Evolutionary conservation across 2,113 vertebrate species (phyloP).

Genomic region (Emydura subglobosa): DNA sequence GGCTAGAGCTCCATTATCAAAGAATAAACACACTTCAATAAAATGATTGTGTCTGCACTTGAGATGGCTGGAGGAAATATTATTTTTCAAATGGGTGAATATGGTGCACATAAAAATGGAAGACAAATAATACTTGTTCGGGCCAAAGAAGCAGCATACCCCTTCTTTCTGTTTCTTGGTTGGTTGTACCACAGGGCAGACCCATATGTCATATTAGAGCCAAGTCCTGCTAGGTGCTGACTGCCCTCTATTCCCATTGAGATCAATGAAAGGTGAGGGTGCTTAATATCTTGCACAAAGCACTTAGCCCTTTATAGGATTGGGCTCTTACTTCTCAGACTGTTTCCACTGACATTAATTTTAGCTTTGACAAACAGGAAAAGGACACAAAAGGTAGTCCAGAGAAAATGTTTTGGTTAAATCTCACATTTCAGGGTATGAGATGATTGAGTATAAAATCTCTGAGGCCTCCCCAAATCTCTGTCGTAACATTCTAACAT

Average conservation of each 20-base stretch:
- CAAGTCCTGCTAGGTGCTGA: neutral
- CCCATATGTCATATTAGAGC: accelerated
- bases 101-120: neutral
- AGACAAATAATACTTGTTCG: neutral
- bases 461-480: neutral
- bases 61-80: neutral
- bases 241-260: neutral
- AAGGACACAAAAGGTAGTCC: neutral
- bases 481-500: neutral
- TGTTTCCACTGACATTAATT: neutral
- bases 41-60: neutral
- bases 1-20: neutral
- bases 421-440: neutral
- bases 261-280: neutral
- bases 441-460: neutral
- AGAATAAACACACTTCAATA: neutral
- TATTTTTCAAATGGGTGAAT: neutral
- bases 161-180: neutral
- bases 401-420: neutral
- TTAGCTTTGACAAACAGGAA: neutral
- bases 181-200: neutral
- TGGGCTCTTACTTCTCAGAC: neutral
- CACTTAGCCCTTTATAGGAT: neutral
- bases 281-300: neutral
- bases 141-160: neutral